Conservation (phyloP, 2,888 invertebrate species). For the Eilema caniola region DNA sequence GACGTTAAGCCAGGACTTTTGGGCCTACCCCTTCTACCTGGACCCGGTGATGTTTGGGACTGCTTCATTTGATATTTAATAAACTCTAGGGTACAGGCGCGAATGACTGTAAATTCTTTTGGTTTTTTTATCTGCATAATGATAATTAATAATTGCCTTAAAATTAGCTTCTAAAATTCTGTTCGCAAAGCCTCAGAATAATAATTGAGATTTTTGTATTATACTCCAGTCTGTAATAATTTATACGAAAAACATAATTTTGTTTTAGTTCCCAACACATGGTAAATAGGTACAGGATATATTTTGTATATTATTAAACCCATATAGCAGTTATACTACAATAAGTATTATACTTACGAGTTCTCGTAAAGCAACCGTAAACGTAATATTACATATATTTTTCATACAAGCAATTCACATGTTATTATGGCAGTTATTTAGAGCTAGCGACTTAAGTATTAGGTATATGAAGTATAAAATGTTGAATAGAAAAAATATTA, state of each 20-base stretch:
- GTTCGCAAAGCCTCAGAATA: background rate
- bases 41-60: too few species aligned
- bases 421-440: conserved; percentile 14
- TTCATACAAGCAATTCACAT: conserved; percentile 11
- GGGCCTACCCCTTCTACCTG: too few species aligned
- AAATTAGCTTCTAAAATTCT: background rate
- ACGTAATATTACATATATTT: conserved; percentile 15
- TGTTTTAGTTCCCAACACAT: too few species aligned
- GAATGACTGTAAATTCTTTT: too few species aligned
- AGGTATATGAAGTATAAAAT: conserved; percentile 15
- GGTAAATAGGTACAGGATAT: background rate
- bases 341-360: conserved; percentile 17
- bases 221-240: too few species aligned
- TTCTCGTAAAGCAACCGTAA: conserved; percentile 10
- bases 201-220: too few species aligned
- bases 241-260: background rate
- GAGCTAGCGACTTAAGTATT: conserved; percentile 10
- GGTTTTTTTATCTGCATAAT: too few species aligned
- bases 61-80: too few species aligned
- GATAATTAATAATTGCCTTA: too few species aligned
- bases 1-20: too few species aligned
- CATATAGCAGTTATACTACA: conserved; percentile 4
- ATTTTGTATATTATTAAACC: conserved; percentile 1
- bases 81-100: too few species aligned
- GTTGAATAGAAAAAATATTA: background rate